Evolutionary conservation across 2,113 vertebrate genomes (phyloP).

Genomic region (Apteryx mantelli): DNA sequence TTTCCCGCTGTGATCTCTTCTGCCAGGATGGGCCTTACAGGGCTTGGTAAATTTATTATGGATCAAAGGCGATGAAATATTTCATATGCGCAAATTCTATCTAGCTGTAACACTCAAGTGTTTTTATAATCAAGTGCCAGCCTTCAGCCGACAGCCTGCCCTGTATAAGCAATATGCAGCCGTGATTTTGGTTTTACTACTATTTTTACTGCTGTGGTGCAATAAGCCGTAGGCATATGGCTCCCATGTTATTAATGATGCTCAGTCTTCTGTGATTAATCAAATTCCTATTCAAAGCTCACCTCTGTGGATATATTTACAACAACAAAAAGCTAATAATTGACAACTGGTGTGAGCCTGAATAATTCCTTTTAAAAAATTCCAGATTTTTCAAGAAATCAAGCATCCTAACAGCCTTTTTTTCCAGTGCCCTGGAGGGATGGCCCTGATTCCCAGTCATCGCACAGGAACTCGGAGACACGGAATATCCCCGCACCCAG

Average conservation of each 20-base stretch:
- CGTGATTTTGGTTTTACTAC: background rate
- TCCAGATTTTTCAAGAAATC: background rate
- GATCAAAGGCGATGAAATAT: background rate
- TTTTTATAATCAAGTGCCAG: too few relatives aligned
- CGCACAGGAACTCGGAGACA: background rate
- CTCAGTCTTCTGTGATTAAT: background rate
- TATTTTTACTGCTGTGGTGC: background rate
- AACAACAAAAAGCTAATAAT: background rate
- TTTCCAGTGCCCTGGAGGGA: background rate
- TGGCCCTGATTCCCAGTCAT: too few relatives aligned
- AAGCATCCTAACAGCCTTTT: too few relatives aligned
- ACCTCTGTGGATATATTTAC: too few relatives aligned
- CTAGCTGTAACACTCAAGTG: background rate
- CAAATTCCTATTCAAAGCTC: background rate
- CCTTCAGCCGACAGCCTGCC: background rate
- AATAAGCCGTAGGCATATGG: background rate
- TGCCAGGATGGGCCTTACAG: too few relatives aligned
- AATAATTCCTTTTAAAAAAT: background rate
- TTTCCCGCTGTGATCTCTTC: too few relatives aligned
- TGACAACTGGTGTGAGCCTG: background rate
- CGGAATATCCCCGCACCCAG: background rate
- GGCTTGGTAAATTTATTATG: too few relatives aligned
- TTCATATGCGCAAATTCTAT: too few relatives aligned
- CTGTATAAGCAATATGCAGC: background rate
- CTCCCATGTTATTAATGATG: background rate